Percentiles rank a stretch among this genome's conserved stretches.
phyloP scores from a whole-genome alignment of 1,140 invertebrate species.

The Zaprionus inermis region DNA sequence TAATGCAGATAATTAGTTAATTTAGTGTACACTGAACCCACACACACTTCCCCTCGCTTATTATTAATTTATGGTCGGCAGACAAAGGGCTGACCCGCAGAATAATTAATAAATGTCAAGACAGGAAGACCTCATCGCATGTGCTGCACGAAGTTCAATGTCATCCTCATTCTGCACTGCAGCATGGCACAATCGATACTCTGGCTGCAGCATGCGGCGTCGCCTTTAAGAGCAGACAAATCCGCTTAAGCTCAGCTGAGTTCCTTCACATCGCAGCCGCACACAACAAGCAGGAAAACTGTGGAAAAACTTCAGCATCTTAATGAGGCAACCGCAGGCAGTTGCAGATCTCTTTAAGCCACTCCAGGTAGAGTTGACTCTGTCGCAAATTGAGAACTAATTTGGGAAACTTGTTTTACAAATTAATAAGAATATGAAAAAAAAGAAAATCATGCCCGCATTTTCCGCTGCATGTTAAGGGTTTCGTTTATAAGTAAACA shows the following conservation, averaged over 20 bases:
- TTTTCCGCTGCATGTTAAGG: not conserved
- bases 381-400: not conserved
- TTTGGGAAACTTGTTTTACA: not conserved
- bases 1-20: constrained; percentile 66
- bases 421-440: not conserved
- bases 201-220: not conserved
- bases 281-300: not conserved
- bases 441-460: not conserved
- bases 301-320: not conserved
- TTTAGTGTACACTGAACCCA: constrained; percentile 58
- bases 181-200: constrained; percentile 30
- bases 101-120: constrained; percentile 64
- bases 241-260: not conserved
- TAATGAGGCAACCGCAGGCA: not conserved
- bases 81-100: constrained; percentile 51
- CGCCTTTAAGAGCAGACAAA: constrained; percentile 13
- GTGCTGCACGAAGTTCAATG: constrained; percentile 54
- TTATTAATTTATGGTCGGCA: constrained; percentile 72
- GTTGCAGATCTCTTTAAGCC: not conserved
- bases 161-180: constrained; percentile 6
- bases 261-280: constrained; percentile 7
- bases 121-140: constrained; percentile 21
- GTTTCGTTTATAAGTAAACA: not conserved
- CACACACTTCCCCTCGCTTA: constrained; percentile 19
- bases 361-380: not conserved